These are phyloP conservation scores for Phytoseiulus persimilis DNA, from an alignment of 2,888 invertebrate genomes.

Conservation along the genomic window DNA sequence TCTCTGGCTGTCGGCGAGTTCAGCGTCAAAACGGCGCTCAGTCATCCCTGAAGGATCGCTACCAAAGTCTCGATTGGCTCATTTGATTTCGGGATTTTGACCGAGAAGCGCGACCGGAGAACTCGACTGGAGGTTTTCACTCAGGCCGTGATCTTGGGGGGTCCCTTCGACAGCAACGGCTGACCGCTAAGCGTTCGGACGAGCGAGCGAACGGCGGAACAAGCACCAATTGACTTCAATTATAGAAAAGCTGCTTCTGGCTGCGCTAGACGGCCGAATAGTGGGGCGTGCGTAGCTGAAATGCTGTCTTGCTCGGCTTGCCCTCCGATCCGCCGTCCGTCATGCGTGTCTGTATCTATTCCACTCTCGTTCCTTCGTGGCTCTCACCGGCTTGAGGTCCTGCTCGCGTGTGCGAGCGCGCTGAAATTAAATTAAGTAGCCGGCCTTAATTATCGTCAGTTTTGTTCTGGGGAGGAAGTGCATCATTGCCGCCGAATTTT, in stretches of 20 bases:
- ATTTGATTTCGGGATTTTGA: background rate
- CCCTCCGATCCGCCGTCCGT: background rate
- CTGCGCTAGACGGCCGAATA: background rate
- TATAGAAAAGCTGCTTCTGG: background rate
- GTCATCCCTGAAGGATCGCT: too few species aligned
- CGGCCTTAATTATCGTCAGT: background rate
- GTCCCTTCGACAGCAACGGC: background rate
- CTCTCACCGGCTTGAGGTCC: background rate
- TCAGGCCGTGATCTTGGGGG: background rate
- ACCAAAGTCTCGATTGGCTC: background rate
- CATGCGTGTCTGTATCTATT: background rate
- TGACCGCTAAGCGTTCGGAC: background rate
- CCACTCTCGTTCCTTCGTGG: background rate
- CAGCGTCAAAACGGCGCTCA: too few species aligned
- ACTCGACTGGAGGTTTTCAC: background rate
- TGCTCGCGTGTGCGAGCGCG: background rate
- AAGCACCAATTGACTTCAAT: slow-evolving; percentile 5
- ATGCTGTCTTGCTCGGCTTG: background rate
- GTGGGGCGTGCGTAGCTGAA: background rate
- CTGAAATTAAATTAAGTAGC: background rate
- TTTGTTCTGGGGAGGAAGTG: background rate
- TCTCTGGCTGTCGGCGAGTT: too few species aligned
- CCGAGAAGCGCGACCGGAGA: background rate
- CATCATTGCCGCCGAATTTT: background rate
- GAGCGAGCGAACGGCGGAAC: background rate